Percentiles rank a stretch among this genome's conserved stretches.
phyloP scores from a whole-genome alignment of 2,888 invertebrate species.

The Polydrusus tereticollis region DNA sequence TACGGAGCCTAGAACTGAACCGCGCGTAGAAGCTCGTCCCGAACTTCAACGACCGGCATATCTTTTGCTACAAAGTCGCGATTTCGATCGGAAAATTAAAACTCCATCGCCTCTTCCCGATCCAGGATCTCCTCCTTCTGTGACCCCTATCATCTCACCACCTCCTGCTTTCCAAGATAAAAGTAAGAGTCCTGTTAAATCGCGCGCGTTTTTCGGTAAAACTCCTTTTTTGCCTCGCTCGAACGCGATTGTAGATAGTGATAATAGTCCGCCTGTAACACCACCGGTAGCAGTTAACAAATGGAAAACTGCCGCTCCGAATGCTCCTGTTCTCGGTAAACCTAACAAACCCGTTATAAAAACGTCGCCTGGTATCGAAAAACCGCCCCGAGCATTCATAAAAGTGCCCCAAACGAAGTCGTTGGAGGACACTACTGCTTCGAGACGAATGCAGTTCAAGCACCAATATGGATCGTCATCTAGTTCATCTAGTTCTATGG shows the following conservation, averaged over 20 bases:
- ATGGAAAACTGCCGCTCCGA: constrained; percentile 61
- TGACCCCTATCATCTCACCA: constrained; percentile 78
- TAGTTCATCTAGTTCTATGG: constrained; percentile 70
- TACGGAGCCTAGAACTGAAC: constrained; percentile 14
- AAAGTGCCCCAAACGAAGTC: constrained; percentile 70
- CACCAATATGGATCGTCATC: constrained; percentile 71
- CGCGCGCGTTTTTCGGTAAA: constrained; percentile 66
- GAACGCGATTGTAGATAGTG: constrained; percentile 71
- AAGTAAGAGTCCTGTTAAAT: constrained; percentile 56
- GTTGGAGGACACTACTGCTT: constrained; percentile 70
- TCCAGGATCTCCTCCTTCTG: constrained; percentile 70
- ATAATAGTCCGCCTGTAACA: constrained; percentile 67
- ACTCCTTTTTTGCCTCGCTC: constrained; percentile 70
- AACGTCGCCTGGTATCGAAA: constrained; percentile 50
- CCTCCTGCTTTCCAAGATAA: constrained; percentile 78
- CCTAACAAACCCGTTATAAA: constrained; percentile 54
- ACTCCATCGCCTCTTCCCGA: constrained; percentile 65
- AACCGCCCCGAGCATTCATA: constrained; percentile 49
- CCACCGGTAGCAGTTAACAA: constrained; percentile 59
- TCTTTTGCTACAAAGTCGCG: constrained; percentile 61
- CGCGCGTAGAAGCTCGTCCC: background rate
- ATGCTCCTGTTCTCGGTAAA: constrained; percentile 55
- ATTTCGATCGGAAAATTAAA: constrained; percentile 59
- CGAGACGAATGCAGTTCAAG: constrained; percentile 72
- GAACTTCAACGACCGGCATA: constrained; percentile 63